Base-by-base conservation (phyloP, 2,888 invertebrate genomes). In the Abscondita cerata region DNA sequence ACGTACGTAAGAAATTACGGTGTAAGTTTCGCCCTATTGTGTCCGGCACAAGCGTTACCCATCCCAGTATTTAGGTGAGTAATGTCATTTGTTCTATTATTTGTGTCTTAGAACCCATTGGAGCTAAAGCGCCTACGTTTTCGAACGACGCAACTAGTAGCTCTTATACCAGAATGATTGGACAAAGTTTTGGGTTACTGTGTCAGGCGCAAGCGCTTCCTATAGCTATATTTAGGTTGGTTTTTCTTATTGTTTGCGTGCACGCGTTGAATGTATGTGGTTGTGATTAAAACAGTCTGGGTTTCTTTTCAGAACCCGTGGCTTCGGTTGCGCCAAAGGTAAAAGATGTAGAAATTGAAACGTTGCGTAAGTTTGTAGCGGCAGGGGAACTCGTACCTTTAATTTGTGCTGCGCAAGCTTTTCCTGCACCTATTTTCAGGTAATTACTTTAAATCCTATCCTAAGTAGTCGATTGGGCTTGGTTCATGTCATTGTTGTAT, bases 201-300 rank as follows among this genome's bases (percentile, higher is more conserved):
- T 90, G 90, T 78, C 88, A 87, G 79, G 89, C 89, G 50, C 90
- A 90, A 81, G 87, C 86, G 41, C 86, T 83, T 75, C 88, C 87
- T 69, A 82, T 85, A 59, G 87, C 87, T 67, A 77, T 82, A 59
- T 88, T 84, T 82, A 87, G 87, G 89, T 89, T 85, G 59, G 82
- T 81, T 55, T 25, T n/a, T 9, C 11, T 2, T 31, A 12, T 9
- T 9, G 12, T 47, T 13, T 5, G 12, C 11, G 3, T 33, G 9
- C 12, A 8, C 15, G 19, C 25, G 33, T 34, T 13, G 20, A 13
- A 18, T 12, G 38, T 53, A 25, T 4, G 4, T 4, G 6, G 6
- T 25, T 25, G 25, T 6, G 25, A 25, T 25, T 25, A 6, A 25
- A 25, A 25, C 25, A 25, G 25, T 6, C 25, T 25, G 6, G 25